A percentile compares a stretch with the other conserved stretches of the same genome.
These are phyloP conservation scores for Melanchra persicariae DNA, from an alignment of 2,888 invertebrate species.

Conservation along the genomic window DNA sequence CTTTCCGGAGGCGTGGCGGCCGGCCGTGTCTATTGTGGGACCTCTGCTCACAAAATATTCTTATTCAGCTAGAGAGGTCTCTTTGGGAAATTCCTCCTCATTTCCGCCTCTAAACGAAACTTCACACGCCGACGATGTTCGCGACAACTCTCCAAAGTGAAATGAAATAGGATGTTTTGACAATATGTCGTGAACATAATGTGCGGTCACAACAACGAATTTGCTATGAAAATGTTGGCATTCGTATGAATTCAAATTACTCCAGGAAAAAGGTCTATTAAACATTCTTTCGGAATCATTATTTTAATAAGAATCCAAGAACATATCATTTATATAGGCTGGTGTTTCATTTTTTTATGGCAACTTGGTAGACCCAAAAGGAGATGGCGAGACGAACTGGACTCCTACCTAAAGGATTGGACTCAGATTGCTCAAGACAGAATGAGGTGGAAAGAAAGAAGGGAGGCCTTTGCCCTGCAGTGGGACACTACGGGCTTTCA, in stretches of 20 bases:
- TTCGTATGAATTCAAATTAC: conserved; percentile 72
- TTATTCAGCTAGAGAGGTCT: conserved; percentile 81
- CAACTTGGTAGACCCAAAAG: no score
- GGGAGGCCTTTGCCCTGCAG: no score
- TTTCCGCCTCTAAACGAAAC: conserved; percentile 87
- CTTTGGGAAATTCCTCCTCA: conserved; percentile 86
- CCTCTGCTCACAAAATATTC: conserved; percentile 84
- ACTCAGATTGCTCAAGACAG: no score
- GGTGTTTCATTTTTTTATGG: no score
- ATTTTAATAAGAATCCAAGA: neutral
- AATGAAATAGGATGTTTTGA: conserved; percentile 89
- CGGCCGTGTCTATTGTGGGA: conserved; percentile 80
- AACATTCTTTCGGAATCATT: conserved; percentile 46
- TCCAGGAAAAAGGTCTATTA: conserved; percentile 60
- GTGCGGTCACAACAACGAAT: conserved; percentile 75
- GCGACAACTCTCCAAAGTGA: conserved; percentile 84
- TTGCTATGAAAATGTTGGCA: conserved; percentile 72
- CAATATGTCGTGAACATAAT: conserved; percentile 83
- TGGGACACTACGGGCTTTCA: no score
- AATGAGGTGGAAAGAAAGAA: no score
- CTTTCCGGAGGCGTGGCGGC: conserved; percentile 88
- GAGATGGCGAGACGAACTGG: no score
- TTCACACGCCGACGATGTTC: conserved; percentile 82
- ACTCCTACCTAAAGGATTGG: no score
- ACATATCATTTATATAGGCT: conserved; percentile 33